Evolutionary conservation across 2,888 invertebrate species (phyloP).

Genomic region (Seira ritae): DNA sequence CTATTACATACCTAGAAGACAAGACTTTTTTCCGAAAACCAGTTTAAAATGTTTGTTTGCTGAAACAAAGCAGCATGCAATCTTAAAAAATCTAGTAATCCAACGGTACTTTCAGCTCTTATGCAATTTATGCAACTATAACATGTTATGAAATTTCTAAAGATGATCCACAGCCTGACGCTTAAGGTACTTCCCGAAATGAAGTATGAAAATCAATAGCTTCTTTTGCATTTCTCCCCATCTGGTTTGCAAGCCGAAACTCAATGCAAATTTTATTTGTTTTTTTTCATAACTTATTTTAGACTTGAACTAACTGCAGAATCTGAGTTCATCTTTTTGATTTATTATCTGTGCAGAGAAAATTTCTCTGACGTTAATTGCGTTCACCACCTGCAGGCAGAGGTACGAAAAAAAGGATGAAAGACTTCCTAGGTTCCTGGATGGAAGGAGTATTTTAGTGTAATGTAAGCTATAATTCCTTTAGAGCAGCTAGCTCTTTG

Average conservation of each 20-base stretch:
- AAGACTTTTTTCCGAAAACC: constrained; percentile 14
- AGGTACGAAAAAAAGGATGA: no score
- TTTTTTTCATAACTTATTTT: constrained; percentile 12
- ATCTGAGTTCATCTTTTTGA: constrained; percentile 3
- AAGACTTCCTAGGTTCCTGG: neutral
- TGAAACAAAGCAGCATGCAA: constrained; percentile 8
- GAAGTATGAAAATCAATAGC: no score
- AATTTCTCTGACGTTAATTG: neutral
- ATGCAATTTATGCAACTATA: constrained; percentile 10
- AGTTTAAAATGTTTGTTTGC: constrained; percentile 28
- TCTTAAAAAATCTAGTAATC: neutral
- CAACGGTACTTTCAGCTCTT: neutral
- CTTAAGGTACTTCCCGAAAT: no score
- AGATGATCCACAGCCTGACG: constrained; percentile 1
- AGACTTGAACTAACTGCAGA: neutral
- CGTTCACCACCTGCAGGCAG: neutral
- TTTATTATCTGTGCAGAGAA: neutral
- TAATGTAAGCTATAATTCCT: no score
- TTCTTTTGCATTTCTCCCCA: neutral
- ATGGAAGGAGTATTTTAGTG: neutral
- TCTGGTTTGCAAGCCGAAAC: neutral
- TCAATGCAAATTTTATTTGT: neutral
- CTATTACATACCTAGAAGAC: neutral
- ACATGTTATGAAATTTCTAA: constrained; percentile 2
- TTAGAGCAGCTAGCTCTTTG: no score